Base-by-base conservation (phyloP, 2,888 invertebrate species). In the Glaucopsyche alexis region DNA sequence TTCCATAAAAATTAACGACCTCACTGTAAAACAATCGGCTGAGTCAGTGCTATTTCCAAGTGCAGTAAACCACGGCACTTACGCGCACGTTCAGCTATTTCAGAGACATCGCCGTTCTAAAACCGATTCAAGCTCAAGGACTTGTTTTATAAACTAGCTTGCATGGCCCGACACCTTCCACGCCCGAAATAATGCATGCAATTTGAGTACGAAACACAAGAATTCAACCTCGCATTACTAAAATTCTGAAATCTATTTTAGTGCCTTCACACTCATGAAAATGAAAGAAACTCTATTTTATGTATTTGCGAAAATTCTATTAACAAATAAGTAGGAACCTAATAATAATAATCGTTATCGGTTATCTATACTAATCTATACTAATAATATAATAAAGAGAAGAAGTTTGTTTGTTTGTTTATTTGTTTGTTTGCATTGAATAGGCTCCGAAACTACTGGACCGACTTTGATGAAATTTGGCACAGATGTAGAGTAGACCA, bases 11-110 rank as follows among this genome's bases (percentile, higher is more conserved):
- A 47, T 47, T 19, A 69, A 69, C 49, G 49, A 49, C 49, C 49
- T 29, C 19, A 29, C 45, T 45, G 9, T 38, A 65, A 65, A 49
- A 69, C 67, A 19, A 67, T 45, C 49, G 69, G 4, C 69, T 19
- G 67, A 67, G 67, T 45, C 67, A 69, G 49, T 69, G 49, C 47
- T 69, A 69, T 69, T 69, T 69, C 2, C 29, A 40, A 29, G 13
- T 69, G 47, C 69, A 69, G 29, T 69, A 69, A 38, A 67, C 67
- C 67, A 67, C 47, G 47, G 19, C 11, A 49, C 47, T 69, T 49
- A 49, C 47, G 69, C 19, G 64, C 29, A 13, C 47, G 29, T 60
- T 60, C 60, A 49, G 45, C 49, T 69, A 69, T 69, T 69, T 69
- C 29, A 16, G 69, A 69, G 47, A 67, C 45, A 69, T 69, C 19